phyloP scores from a whole-genome alignment of 2,888 invertebrate species.

The Platycheirus albimanus region DNA sequence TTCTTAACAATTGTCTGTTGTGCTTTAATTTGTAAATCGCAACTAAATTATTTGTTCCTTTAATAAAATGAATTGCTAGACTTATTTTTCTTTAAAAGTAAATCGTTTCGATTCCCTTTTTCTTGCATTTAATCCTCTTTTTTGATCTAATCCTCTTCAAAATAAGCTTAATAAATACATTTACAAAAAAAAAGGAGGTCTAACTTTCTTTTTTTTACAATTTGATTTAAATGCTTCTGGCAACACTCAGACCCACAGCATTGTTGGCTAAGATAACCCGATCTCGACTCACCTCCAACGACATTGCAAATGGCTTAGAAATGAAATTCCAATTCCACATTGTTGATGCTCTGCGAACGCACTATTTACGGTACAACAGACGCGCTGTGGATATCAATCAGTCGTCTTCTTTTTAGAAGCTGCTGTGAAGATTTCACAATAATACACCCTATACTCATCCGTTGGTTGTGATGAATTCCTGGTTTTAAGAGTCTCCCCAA shows the following conservation, averaged over 20 bases:
- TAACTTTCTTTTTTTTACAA: no score
- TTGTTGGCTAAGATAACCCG: constrained; percentile 8
- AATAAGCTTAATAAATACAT: no score
- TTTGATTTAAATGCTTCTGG: neutral
- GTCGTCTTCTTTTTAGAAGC: neutral
- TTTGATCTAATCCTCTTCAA: no score
- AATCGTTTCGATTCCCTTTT: no score
- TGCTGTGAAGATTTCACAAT: constrained; percentile 14
- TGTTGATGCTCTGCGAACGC: constrained; percentile 49
- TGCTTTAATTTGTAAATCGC: no score
- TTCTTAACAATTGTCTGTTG: no score
- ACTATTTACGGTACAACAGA: constrained; percentile 66
- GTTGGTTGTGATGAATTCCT: constrained; percentile 42
- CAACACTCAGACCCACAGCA: neutral
- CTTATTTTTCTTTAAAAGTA: no score
- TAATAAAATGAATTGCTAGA: no score
- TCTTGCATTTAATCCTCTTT: no score
- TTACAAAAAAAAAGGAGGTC: no score
- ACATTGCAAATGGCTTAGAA: constrained; percentile 42
- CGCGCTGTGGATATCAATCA: constrained; percentile 62
- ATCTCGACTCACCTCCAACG: constrained; percentile 1
- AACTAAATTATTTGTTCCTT: no score
- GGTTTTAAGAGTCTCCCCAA: neutral
- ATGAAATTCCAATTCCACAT: constrained; percentile 52
- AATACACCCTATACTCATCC: neutral